Conservation (phyloP, 2,113 vertebrate species). For the Ginglymostoma cirratum region DNA sequence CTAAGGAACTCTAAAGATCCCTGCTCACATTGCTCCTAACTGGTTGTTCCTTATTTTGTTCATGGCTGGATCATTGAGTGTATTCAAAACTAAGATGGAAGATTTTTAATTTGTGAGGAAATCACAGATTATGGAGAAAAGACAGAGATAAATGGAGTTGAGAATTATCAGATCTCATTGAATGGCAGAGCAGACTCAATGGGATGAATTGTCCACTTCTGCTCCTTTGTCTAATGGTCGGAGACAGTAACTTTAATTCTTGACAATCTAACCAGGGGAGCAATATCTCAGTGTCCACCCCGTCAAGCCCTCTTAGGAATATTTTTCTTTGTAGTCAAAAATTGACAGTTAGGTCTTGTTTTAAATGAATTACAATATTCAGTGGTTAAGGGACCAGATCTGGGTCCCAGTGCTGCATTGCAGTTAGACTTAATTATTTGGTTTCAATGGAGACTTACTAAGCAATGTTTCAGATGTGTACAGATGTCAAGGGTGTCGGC, state of each 20-base stretch:
- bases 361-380: not conserved
- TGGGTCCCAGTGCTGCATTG: too few relatives aligned
- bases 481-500: not conserved
- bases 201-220: too few relatives aligned
- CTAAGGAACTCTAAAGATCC: not conserved
- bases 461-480: not conserved
- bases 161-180: too few relatives aligned
- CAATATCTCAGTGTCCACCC: not conserved
- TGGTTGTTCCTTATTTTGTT: not conserved
- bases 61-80: too few relatives aligned
- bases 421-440: not conserved
- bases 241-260: not conserved
- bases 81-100: too few relatives aligned
- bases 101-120: too few relatives aligned
- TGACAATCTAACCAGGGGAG: not conserved
- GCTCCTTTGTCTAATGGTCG: not conserved
- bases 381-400: not conserved
- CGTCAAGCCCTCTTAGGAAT: not conserved
- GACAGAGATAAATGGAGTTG: too few relatives aligned
- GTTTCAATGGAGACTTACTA: not conserved
- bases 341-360: not conserved
- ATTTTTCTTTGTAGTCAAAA: not conserved
- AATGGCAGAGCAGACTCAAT: too few relatives aligned
- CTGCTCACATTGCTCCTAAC: not conserved
- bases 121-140: too few relatives aligned